Conservation (phyloP, 2,797 vertebrate species). For the Platyrinchus mystaceus region DNA sequence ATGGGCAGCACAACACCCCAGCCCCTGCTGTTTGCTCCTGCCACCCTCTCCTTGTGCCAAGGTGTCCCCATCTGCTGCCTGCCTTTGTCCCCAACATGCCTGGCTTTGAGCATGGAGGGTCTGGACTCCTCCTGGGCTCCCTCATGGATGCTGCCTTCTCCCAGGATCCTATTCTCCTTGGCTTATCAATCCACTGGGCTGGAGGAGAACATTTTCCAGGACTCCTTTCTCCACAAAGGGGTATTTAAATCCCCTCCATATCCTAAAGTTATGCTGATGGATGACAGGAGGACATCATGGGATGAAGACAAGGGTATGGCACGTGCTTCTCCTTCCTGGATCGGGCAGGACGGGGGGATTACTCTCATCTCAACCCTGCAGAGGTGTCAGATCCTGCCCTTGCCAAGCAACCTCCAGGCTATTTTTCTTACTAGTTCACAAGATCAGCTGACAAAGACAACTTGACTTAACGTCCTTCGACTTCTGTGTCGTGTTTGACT, state of each 20-base stretch:
- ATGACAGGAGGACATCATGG: neutral
- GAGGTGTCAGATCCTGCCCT: neutral
- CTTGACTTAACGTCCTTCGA: neutral
- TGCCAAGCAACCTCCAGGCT: neutral
- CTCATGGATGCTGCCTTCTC: neutral
- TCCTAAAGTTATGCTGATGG: neutral
- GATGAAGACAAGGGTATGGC: neutral
- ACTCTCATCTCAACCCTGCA: neutral
- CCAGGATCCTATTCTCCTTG: neutral
- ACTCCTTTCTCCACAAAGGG: neutral
- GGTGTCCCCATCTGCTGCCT: neutral
- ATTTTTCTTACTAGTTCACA: neutral
- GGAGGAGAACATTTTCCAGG: neutral
- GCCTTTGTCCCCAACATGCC: accelerated
- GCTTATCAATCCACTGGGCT: neutral
- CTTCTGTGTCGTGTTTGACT: neutral
- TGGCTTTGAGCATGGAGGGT: neutral
- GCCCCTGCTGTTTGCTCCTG: neutral
- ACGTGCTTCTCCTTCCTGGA: neutral
- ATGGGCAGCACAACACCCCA: accelerated
- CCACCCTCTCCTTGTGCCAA: neutral
- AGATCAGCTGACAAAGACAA: neutral
- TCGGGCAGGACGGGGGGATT: neutral
- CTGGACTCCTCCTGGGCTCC: neutral
- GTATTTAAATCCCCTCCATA: neutral